These are phyloP conservation scores for Platichthys stellatus DNA, from an alignment of 2,113 vertebrate species.

Conservation along the genomic window DNA sequence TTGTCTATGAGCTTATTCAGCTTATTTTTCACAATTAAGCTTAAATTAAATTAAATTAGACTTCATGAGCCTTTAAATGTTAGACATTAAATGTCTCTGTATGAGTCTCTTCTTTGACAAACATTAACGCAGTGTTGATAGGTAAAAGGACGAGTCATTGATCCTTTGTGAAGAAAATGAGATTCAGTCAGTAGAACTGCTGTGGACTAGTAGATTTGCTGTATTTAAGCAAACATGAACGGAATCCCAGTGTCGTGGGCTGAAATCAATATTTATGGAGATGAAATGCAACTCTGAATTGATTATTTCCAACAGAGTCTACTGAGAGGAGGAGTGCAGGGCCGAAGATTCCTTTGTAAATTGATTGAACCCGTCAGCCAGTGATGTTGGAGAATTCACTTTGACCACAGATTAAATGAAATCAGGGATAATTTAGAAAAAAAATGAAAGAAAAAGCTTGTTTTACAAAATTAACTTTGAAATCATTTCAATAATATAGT, in stretches of 20 bases:
- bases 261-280: slow-evolving; percentile 43
- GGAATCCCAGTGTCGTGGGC: neutral
- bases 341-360: slow-evolving; percentile 19
- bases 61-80: neutral
- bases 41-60: no score
- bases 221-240: slow-evolving; percentile 33
- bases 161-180: slow-evolving; percentile 6
- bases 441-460: neutral
- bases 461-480: no score
- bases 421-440: neutral
- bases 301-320: slow-evolving; percentile 32
- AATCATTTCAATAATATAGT: no score
- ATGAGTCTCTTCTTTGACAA: neutral
- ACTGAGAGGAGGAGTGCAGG: neutral
- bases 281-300: slow-evolving; percentile 43
- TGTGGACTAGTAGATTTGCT: slow-evolving; percentile 10
- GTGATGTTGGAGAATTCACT: slow-evolving; percentile 13
- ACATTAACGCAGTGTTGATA: neutral
- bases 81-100: neutral
- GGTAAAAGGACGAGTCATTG: neutral
- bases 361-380: slow-evolving; percentile 16
- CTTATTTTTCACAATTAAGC: no score
- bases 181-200: slow-evolving; percentile 15
- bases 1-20: no score
- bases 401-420: neutral